These are phyloP conservation scores for Trypoxylon attenuatum DNA, from an alignment of 2,888 invertebrate species.

Conservation along the genomic window DNA sequence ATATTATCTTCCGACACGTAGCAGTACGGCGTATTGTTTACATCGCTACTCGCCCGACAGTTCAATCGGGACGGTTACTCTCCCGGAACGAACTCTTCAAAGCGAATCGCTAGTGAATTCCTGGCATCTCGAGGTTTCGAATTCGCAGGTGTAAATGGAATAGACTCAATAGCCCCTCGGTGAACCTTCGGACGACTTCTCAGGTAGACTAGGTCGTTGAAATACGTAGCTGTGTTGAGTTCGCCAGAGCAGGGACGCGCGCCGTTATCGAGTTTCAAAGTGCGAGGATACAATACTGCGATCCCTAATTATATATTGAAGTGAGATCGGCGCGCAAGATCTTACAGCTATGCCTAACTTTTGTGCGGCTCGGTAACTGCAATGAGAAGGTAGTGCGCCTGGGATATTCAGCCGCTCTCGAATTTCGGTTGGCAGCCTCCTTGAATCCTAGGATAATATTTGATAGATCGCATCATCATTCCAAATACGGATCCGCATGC, in stretches of 20 bases:
- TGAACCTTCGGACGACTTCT: no score
- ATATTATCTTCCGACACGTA: no score
- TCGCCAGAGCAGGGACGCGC: background rate
- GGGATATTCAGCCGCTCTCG: background rate
- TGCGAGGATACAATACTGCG: constrained; percentile 11
- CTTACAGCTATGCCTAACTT: constrained; percentile 2
- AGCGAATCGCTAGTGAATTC: no score
- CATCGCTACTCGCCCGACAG: no score
- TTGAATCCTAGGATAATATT: background rate
- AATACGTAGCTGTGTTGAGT: background rate
- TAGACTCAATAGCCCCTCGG: no score
- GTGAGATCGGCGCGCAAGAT: constrained; percentile 5
- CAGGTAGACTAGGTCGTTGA: no score
- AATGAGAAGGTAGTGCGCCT: background rate
- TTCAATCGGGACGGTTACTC: no score
- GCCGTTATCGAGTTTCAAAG: constrained; percentile 9
- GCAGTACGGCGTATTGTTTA: no score
- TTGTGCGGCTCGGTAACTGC: background rate
- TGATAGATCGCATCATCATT: background rate
- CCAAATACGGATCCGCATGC: no score
- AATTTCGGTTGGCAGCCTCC: background rate
- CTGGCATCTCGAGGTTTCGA: no score
- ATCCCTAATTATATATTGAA: background rate
- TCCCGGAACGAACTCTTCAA: no score
- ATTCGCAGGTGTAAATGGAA: no score